Conservation (phyloP, 2,797 vertebrate genomes). For the Acanthis flammea region DNA sequence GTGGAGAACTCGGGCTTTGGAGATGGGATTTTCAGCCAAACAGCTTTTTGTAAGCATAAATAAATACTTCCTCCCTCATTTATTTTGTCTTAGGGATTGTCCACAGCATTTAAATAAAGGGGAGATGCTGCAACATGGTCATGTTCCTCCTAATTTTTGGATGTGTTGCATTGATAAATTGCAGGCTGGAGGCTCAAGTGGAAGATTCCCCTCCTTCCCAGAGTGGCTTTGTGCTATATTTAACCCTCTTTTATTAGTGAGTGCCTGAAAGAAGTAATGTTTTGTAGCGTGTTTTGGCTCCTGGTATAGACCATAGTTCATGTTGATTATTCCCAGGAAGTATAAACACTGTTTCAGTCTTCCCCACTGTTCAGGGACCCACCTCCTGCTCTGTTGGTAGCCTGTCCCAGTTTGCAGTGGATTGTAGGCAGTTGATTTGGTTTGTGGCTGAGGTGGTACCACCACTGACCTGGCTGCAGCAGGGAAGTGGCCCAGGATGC, state of each 20-base stretch:
- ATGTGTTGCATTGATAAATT: background rate
- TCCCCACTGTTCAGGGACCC: fast-evolving
- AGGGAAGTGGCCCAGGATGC: background rate
- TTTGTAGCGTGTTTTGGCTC: background rate
- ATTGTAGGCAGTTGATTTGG: fast-evolving
- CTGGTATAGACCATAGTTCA: fast-evolving
- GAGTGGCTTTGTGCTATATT: background rate
- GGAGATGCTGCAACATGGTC: background rate
- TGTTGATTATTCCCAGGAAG: background rate
- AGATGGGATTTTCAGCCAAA: background rate
- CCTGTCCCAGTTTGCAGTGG: background rate
- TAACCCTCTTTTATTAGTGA: background rate
- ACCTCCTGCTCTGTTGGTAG: fast-evolving
- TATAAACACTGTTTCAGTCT: background rate
- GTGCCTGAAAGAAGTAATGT: background rate
- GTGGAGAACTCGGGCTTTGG: background rate
- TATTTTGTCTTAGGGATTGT: background rate
- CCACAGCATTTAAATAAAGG: fast-evolving
- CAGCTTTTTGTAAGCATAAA: background rate
- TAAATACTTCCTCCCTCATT: background rate
- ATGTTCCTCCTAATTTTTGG: background rate
- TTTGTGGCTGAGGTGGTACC: background rate
- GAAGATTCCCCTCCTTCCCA: background rate
- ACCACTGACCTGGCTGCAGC: fast-evolving
- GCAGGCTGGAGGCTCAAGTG: background rate